Conservation (phyloP, 2,888 invertebrate genomes). For the Strigamia crassipes region DNA sequence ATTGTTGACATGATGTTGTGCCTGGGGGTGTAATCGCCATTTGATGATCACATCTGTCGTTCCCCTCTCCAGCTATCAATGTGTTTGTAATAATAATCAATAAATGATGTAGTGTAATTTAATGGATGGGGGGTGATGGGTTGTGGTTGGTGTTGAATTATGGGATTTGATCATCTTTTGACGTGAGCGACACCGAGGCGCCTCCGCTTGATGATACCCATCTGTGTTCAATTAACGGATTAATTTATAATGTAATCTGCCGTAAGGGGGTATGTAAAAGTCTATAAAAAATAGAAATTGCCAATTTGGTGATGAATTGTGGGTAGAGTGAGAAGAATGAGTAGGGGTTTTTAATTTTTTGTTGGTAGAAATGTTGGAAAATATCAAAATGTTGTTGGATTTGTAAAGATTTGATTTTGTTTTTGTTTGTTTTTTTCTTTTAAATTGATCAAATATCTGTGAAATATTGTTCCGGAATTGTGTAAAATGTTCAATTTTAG, state of each 20-base stretch:
- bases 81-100: constrained; percentile 23
- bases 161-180: constrained; percentile 31
- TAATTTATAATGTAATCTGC: constrained; percentile 36
- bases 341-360: too few relatives aligned
- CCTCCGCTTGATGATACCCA: not conserved
- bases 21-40: constrained; percentile 5
- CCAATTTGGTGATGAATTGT: too few relatives aligned
- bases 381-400: too few relatives aligned
- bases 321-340: too few relatives aligned
- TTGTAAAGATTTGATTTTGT: too few relatives aligned
- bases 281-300: not conserved
- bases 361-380: too few relatives aligned
- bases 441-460: too few relatives aligned
- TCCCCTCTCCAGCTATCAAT: not conserved
- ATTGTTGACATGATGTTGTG: constrained; percentile 20
- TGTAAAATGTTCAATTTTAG: too few relatives aligned
- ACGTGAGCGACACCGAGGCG: constrained; percentile 22
- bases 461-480: too few relatives aligned
- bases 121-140: constrained; percentile 6
- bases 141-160: constrained; percentile 1
- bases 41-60: constrained; percentile 19
- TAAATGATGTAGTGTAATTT: constrained; percentile 14
- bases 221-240: constrained; percentile 32
- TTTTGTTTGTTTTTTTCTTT: too few relatives aligned
- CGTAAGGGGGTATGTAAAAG: not conserved